phyloP scores from a whole-genome alignment of 1,140 invertebrate genomes.

The Drosophila setifemur region DNA sequence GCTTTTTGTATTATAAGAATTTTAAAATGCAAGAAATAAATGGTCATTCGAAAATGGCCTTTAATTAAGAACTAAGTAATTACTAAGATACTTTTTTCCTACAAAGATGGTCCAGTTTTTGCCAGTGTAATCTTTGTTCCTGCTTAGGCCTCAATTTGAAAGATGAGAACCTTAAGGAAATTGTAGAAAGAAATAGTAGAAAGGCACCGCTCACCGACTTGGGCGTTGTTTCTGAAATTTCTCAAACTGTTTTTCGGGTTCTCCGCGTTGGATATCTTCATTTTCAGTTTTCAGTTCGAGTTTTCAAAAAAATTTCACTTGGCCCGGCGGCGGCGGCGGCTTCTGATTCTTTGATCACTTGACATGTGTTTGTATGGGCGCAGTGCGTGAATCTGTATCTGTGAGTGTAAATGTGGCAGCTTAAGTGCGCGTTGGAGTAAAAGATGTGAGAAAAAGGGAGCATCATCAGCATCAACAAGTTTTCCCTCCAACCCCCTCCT shows the following conservation, averaged over 20 bases:
- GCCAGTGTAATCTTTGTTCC: conserved; percentile 1
- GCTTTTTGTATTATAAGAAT: no score
- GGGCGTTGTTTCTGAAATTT: conserved; percentile 69
- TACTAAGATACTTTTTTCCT: neutral
- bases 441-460: conserved; percentile 75
- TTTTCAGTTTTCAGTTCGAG: no score
- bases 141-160: conserved; percentile 35
- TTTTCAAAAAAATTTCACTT: conserved; percentile 53
- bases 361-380: conserved; percentile 49
- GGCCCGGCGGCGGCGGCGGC: conserved; percentile 39
- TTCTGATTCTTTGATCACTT: conserved; percentile 63
- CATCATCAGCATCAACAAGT: conserved; percentile 68
- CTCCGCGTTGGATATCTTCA: conserved; percentile 53
- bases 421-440: conserved; percentile 64
- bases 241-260: conserved; percentile 52
- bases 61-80: no score
- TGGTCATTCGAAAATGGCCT: no score
- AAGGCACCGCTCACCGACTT: conserved; percentile 61
- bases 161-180: conserved; percentile 72
- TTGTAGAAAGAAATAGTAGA: conserved; percentile 39
- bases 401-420: conserved; percentile 23
- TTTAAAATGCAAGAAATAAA: no score
- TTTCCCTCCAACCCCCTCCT: neutral
- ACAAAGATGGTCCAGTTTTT: no score
- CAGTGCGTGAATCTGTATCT: conserved; percentile 14